A percentile compares a stretch with the other conserved stretches of the same genome.
Conservation (phyloP, 2,888 invertebrate species). For the Drosophila greeni region DNA sequence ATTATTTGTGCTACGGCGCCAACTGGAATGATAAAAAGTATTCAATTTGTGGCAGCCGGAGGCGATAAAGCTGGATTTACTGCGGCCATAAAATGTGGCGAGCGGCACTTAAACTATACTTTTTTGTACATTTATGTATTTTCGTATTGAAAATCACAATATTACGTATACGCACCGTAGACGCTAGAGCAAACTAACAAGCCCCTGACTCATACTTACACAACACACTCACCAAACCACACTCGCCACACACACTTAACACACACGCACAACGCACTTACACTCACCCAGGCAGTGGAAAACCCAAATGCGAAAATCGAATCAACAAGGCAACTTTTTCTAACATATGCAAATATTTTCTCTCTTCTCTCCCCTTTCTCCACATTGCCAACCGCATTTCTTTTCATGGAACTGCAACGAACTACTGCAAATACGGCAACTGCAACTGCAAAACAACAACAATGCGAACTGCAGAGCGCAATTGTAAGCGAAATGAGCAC, state of each 20-base stretch:
- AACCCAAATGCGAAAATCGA: constrained; percentile 33
- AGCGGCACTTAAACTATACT: constrained; percentile 30
- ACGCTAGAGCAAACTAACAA: constrained; percentile 54
- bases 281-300: constrained; percentile 32
- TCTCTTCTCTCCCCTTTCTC: constrained; percentile 23
- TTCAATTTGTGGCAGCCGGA: constrained; percentile 44
- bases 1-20: constrained; percentile 66
- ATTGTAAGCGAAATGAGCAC: constrained; percentile 85
- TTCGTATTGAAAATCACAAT: constrained; percentile 23
- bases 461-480: constrained; percentile 75
- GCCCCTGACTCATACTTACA: constrained; percentile 21
- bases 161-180: constrained; percentile 60
- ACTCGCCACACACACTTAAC: constrained; percentile 11
- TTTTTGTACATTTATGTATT: constrained; percentile 25
- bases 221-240: constrained; percentile 13
- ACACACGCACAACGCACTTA: constrained; percentile 18
- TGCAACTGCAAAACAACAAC: constrained; percentile 38
- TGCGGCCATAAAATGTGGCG: constrained; percentile 25
- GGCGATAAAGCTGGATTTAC: constrained; percentile 31
- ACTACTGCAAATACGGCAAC: constrained; percentile 38
- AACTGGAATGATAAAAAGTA: constrained; percentile 44
- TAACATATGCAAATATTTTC: constrained; percentile 58
- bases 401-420: constrained; percentile 37
- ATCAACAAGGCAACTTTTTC: constrained; percentile 49
- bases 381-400: constrained; percentile 8